phyloP scores from a whole-genome alignment of 2,113 vertebrate species.

The Entomyzon cyanotis region DNA sequence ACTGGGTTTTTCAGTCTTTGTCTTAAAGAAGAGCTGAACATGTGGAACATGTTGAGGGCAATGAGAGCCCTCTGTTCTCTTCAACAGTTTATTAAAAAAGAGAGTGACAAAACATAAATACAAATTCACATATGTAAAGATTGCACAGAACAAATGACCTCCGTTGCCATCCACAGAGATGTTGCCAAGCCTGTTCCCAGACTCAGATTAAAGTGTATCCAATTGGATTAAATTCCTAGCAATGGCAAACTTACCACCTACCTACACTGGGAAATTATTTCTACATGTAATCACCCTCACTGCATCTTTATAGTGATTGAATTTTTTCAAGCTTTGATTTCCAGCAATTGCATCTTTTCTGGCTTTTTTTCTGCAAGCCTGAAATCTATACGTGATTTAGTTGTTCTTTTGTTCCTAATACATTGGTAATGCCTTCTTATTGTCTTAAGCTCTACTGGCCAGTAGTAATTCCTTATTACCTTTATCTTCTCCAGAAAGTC shows the following conservation, averaged over 20 bases:
- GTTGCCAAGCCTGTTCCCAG: not conserved
- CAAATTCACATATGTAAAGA: not conserved
- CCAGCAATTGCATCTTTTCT: not conserved
- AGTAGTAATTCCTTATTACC: constrained; percentile 26
- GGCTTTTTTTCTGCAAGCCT: not conserved
- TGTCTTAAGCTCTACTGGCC: not conserved
- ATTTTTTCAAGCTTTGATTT: constrained; percentile 49
- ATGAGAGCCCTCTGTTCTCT: not conserved
- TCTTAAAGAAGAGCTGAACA: not conserved
- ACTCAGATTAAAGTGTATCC: constrained; percentile 30
- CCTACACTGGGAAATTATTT: constrained; percentile 40
- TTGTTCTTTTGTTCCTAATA: constrained; percentile 23
- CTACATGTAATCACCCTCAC: not conserved
- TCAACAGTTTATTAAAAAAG: not conserved
- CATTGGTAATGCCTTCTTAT: not conserved
- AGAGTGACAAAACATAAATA: constrained; percentile 17
- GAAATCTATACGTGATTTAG: constrained; percentile 28
- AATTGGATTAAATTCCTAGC: constrained; percentile 53
- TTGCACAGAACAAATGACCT: not conserved
- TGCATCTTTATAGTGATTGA: constrained; percentile 15
- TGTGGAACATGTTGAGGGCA: not conserved
- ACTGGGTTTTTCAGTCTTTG: not conserved
- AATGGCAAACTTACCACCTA: constrained; percentile 45
- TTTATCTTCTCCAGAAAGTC: not conserved
- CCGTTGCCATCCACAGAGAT: not conserved